Conservation (phyloP, 2,113 vertebrate species). For the Callospermophilus lateralis region DNA sequence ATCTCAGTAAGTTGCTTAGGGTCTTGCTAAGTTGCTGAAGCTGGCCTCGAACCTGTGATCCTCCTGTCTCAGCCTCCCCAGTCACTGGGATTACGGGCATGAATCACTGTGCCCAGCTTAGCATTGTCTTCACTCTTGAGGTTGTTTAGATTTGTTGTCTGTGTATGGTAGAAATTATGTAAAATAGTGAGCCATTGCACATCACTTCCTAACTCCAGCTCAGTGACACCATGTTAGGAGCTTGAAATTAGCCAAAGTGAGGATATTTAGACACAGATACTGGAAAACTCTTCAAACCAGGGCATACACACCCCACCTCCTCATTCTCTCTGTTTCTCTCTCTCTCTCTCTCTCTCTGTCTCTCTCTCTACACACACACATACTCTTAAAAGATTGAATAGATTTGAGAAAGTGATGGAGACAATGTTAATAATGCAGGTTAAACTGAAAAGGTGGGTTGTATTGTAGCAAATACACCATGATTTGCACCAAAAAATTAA, state of each 20-base stretch:
- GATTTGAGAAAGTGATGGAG: background rate
- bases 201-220: background rate
- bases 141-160: background rate
- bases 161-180: background rate
- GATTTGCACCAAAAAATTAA: background rate
- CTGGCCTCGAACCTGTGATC: too few relatives aligned
- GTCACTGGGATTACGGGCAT: too few relatives aligned
- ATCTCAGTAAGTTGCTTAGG: too few relatives aligned
- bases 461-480: background rate
- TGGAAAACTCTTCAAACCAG: background rate
- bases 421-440: background rate
- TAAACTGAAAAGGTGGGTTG: background rate
- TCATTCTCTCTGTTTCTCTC: too few relatives aligned
- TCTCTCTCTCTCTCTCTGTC: too few relatives aligned
- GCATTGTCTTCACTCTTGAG: background rate
- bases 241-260: background rate
- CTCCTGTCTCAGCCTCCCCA: too few relatives aligned
- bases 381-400: background rate
- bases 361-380: too few relatives aligned
- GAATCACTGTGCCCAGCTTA: background rate
- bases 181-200: background rate
- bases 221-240: fast-evolving
- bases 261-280: background rate
- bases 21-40: too few relatives aligned
- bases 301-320: too few relatives aligned